A percentile compares a stretch with the other conserved stretches of the same genome.
These are phyloP conservation scores for Rana temporaria DNA, from an alignment of 2,113 vertebrate species.

Conservation along the genomic window DNA sequence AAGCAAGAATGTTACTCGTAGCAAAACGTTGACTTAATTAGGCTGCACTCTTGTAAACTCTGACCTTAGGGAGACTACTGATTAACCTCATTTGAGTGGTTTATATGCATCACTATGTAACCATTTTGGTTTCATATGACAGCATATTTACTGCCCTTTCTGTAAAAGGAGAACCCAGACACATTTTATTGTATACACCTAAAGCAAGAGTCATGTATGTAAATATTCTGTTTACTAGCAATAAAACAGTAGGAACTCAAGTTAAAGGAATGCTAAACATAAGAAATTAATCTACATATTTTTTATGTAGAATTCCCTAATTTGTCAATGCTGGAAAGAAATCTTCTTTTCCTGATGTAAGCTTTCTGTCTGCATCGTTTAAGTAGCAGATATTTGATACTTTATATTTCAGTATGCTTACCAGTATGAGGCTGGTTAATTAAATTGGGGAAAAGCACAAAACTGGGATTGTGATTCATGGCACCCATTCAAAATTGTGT, in stretches of 20 bases:
- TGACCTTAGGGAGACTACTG: slow-evolving; percentile 7
- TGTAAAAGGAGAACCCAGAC: slow-evolving; percentile 9
- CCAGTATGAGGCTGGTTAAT: no score
- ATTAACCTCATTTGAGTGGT: slow-evolving; percentile 32
- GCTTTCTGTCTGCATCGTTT: no score
- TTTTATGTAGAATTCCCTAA: no score
- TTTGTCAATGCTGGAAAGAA: no score
- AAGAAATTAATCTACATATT: not conserved
- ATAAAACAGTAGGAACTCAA: not conserved
- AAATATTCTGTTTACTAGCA: slow-evolving; percentile 8
- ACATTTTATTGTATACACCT: slow-evolving; percentile 3
- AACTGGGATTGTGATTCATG: no score
- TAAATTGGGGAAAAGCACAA: no score
- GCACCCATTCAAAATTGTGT: no score
- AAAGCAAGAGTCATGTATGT: not conserved
- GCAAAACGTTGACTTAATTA: slow-evolving; percentile 9
- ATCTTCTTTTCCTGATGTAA: no score
- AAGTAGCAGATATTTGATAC: no score
- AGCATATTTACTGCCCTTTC: slow-evolving; percentile 12
- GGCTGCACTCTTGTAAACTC: not conserved
- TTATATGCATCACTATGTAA: slow-evolving; percentile 25
- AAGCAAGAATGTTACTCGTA: not conserved
- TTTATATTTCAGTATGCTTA: no score
- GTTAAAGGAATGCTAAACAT: not conserved
- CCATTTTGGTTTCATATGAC: slow-evolving; percentile 16